Evolutionary conservation across 2,797 vertebrate genomes (phyloP).

Genomic region (Oreortyx pictus): DNA sequence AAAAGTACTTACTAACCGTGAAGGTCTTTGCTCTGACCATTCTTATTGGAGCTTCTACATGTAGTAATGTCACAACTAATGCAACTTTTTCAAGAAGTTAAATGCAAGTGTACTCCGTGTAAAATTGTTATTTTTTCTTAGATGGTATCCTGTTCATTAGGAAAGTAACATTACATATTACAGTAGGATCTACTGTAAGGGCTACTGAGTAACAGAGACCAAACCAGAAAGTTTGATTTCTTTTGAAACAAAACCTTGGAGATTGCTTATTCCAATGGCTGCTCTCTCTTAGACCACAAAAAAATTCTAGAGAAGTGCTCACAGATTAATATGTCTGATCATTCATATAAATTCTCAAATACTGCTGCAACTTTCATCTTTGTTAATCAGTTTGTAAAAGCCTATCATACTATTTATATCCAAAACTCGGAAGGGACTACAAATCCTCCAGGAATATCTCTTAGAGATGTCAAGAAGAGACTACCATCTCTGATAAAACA

Average conservation of each 20-base stretch:
- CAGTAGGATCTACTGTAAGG: background rate
- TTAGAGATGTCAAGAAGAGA: too few species aligned
- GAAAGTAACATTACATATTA: background rate
- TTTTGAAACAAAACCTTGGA: background rate
- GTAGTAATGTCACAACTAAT: background rate
- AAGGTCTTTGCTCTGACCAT: background rate
- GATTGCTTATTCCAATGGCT: background rate
- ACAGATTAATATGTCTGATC: background rate
- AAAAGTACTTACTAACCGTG: background rate
- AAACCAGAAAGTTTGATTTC: background rate
- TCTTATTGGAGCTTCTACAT: background rate
- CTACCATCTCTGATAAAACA: too few species aligned
- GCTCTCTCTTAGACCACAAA: background rate
- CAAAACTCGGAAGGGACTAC: background rate
- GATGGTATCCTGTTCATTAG: background rate
- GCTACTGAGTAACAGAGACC: background rate
- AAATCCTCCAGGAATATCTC: background rate
- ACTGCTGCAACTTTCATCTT: accelerated
- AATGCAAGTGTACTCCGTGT: background rate
- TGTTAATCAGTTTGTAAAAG: background rate
- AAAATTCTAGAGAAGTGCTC: accelerated
- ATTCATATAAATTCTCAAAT: background rate
- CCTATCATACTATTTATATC: accelerated
- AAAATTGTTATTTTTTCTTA: background rate
- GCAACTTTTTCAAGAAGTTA: background rate